A percentile compares a stretch with the other conserved stretches of the same genome.
Conservation (phyloP, 2,888 invertebrate genomes). For the Anarsia innoxiella region DNA sequence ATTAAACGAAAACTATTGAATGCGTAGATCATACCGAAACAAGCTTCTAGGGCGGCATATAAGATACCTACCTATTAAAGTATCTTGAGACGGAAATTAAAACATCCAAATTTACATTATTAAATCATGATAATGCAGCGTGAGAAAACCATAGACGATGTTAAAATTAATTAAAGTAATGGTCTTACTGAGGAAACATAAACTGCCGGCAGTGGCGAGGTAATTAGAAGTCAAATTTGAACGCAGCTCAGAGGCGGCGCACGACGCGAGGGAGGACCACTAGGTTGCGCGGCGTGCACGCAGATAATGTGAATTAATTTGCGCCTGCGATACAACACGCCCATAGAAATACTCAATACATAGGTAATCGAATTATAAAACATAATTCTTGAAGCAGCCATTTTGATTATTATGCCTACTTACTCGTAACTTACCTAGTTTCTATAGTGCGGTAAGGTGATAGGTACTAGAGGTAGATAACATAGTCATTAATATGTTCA, state of each 20-base stretch:
- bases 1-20: no score
- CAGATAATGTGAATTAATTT: constrained; percentile 11
- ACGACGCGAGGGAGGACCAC: neutral
- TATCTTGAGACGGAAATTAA: no score
- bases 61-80: no score
- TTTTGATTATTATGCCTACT: no score
- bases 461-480: no score
- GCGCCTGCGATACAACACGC: constrained; percentile 4
- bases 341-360: constrained; percentile 5
- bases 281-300: constrained; percentile 2
- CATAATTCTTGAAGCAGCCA: no score
- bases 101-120: constrained; percentile 19
- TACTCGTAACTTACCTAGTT: no score
- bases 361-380: neutral
- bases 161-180: constrained; percentile 68
- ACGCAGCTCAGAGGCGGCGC: constrained; percentile 17
- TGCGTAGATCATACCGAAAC: no score
- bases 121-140: constrained; percentile 47
- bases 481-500: no score
- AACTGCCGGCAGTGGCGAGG: constrained; percentile 52
- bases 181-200: constrained; percentile 63
- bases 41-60: no score
- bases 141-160: constrained; percentile 58
- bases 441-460: no score
- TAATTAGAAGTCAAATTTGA: constrained; percentile 64